phyloP scores from a whole-genome alignment of 2,797 vertebrate species.

The Anabas testudineus region DNA sequence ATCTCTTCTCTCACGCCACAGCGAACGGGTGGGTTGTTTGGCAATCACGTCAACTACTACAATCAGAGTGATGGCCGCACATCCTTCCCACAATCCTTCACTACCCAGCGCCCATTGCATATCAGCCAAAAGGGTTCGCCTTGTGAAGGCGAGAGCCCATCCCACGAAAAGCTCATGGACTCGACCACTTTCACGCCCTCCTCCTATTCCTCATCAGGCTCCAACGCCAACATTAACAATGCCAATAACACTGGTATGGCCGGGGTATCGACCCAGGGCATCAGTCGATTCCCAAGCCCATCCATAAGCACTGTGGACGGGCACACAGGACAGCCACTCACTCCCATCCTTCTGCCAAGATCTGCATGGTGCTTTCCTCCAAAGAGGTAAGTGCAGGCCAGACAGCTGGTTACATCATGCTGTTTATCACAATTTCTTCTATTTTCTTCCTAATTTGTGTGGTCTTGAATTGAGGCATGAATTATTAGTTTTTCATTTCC shows the following conservation, averaged over 20 bases:
- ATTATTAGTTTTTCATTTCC: conserved; percentile 17
- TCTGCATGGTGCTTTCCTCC: conserved; percentile 92
- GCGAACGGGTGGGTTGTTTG: conserved; percentile 95
- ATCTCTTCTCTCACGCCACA: conserved; percentile 61
- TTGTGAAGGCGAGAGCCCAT: conserved; percentile 92
- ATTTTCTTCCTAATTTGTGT: not conserved
- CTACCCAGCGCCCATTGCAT: conserved; percentile 96
- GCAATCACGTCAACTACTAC: conserved; percentile 98
- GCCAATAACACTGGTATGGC: conserved; percentile 97
- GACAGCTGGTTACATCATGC: not conserved
- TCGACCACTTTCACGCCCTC: conserved; percentile 96
- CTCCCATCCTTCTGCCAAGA: conserved; percentile 89
- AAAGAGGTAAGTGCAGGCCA: conserved; percentile 86
- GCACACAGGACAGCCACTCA: conserved; percentile 87
- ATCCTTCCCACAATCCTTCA: conserved; percentile 96
- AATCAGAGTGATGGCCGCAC: conserved; percentile 92
- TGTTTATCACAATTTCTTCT: conserved; percentile 2
- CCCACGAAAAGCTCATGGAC: conserved; percentile 97
- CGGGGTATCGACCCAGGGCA: conserved; percentile 63
- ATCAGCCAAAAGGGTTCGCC: conserved; percentile 95
- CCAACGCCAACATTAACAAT: conserved; percentile 99
- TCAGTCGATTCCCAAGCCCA: conserved; percentile 87
- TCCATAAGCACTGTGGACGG: conserved; percentile 93
- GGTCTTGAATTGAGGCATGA: not conserved
- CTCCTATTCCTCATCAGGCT: conserved; percentile 96